Conservation (phyloP, 2,797 vertebrate species). For the Emydoidea blandingii region DNA sequence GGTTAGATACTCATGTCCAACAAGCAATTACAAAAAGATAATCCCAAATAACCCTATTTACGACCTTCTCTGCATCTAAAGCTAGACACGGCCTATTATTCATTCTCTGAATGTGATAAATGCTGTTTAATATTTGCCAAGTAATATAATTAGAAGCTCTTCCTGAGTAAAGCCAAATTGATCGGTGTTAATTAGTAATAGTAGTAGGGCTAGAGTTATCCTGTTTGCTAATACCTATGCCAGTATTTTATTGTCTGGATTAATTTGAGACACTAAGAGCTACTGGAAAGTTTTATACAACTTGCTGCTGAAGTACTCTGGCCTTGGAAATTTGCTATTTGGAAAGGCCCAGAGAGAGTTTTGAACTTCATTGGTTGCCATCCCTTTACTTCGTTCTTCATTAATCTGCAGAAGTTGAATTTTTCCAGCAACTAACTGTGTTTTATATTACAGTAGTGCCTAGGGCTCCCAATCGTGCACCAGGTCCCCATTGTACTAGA, state of each 20-base stretch:
- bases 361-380: background rate
- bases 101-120: background rate
- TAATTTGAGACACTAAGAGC: background rate
- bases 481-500: background rate
- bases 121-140: rapidly evolving
- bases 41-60: background rate
- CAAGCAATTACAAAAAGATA: background rate
- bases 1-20: background rate
- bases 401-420: background rate
- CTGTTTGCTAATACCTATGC: background rate
- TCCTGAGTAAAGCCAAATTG: background rate
- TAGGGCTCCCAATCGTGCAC: background rate
- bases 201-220: background rate
- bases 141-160: background rate
- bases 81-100: rapidly evolving
- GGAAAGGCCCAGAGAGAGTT: background rate
- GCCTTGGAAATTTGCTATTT: background rate
- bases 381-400: background rate
- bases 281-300: background rate
- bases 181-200: background rate
- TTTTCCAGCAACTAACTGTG: background rate
- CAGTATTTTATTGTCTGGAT: background rate
- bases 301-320: background rate
- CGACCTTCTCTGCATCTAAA: background rate
- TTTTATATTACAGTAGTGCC: background rate